These are phyloP conservation scores for Sorex fumeus DNA, from an alignment of 2,113 vertebrate genomes.

Conservation along the genomic window DNA sequence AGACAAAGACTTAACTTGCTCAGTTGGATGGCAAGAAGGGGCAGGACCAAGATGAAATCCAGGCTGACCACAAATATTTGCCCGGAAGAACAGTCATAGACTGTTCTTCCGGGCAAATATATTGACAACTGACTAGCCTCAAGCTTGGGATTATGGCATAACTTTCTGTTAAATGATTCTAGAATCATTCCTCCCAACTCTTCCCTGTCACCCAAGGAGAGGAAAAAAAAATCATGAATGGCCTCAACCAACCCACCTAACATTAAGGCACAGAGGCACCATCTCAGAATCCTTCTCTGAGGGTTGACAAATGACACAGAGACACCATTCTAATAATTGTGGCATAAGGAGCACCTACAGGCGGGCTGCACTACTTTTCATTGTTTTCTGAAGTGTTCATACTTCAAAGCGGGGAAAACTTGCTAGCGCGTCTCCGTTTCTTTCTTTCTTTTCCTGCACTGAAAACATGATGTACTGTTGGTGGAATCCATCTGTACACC, in stretches of 20 bases:
- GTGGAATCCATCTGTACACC: not conserved
- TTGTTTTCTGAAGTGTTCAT: not conserved
- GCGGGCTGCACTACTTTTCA: not conserved
- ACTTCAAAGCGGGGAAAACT: not conserved
- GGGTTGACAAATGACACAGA: not conserved
- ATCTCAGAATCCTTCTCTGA: slow-evolving; percentile 56
- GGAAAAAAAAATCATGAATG: not conserved
- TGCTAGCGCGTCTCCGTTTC: not conserved
- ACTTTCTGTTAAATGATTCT: too few species aligned
- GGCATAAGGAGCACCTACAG: not conserved
- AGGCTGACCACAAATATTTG: not conserved
- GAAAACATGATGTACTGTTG: not conserved
- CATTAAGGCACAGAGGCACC: not conserved
- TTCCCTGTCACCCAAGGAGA: not conserved
- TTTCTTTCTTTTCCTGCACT: not conserved
- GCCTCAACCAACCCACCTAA: not conserved
- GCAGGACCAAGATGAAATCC: not conserved
- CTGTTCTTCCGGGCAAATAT: not conserved
- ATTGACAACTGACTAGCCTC: not conserved
- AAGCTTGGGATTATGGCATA: not conserved
- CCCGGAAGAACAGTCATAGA: too few species aligned
- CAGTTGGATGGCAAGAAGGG: not conserved
- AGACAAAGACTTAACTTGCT: not conserved
- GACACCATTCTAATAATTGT: not conserved
- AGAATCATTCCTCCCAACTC: not conserved